A percentile compares a stretch with the other conserved stretches of the same genome.
Evolutionary conservation across 2,888 invertebrate genomes (phyloP).

Genomic region (Caenorhabditis sp.): DNA sequence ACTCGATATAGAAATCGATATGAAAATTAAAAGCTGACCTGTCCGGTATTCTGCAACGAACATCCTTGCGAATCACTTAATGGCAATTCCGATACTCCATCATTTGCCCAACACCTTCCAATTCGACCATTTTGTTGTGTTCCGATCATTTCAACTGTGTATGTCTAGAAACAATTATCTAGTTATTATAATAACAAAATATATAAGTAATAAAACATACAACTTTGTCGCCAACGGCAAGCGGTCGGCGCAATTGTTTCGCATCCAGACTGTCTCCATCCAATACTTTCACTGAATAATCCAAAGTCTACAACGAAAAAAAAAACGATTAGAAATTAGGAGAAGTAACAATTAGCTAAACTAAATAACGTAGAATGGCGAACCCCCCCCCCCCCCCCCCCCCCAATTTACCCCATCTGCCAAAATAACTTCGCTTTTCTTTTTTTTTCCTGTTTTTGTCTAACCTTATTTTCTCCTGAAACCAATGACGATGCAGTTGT

Average conservation of each 20-base stretch:
- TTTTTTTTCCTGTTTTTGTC: neutral
- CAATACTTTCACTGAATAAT: slow-evolving; percentile 64
- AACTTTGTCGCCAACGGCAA: slow-evolving; percentile 68
- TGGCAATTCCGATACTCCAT: slow-evolving; percentile 63
- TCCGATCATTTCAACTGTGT: slow-evolving; percentile 44
- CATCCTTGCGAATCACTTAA: slow-evolving; percentile 66
- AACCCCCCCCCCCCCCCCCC: too few relatives aligned
- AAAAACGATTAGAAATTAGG: neutral
- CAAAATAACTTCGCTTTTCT: neutral
- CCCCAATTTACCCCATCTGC: neutral
- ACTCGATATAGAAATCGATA: too few relatives aligned
- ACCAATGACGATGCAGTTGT: slow-evolving; percentile 36
- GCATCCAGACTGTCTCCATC: slow-evolving; percentile 59
- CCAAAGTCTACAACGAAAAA: slow-evolving; percentile 35
- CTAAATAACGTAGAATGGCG: neutral
- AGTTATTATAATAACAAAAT: neutral
- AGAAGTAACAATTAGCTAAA: slow-evolving; percentile 4
- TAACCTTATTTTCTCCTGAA: neutral
- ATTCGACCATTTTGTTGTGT: slow-evolving; percentile 49
- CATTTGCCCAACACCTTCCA: slow-evolving; percentile 68
- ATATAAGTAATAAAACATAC: slow-evolving; percentile 37
- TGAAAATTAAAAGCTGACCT: too few relatives aligned
- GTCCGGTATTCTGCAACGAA: slow-evolving; percentile 63
- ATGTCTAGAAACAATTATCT: slow-evolving; percentile 50
- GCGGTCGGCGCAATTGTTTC: slow-evolving; percentile 54